Base-by-base conservation (phyloP, 1,140 invertebrate species). In the Copidosoma floridanum region DNA sequence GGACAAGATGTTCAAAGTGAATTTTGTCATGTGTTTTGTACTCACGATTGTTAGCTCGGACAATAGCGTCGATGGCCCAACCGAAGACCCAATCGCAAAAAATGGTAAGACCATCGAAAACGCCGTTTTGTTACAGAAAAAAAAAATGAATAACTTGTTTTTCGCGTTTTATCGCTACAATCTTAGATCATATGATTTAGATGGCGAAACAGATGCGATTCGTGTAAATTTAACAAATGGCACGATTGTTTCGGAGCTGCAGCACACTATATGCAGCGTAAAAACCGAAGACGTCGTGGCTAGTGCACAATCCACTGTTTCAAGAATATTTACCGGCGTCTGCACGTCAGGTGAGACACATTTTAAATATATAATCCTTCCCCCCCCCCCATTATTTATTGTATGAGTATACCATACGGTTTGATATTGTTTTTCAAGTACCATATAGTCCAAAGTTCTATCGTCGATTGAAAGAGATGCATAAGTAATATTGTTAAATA, bases 341-440 rank as follows among this genome's bases (percentile, higher is more conserved):
- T 82, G 81, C 55, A 82, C 76, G 51, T 65, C 78, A 18, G 74
- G 79, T 82, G 61, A 72, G 26, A 29, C n/a, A n/a, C n/a, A n/a
- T n/a, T n/a, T n/a, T n/a, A n/a, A n/a, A n/a, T n/a, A n/a, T n/a
- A n/a, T n/a, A n/a, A n/a, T n/a, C n/a, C n/a, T n/a, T n/a, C n/a
- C n/a, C n/a, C n/a, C n/a, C n/a, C n/a, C n/a, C n/a, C n/a, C n/a
- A n/a, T n/a, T n/a, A n/a, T n/a, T n/a, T n/a, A n/a, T n/a, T n/a
- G n/a, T n/a, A n/a, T n/a, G n/a, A n/a, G n/a, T n/a, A n/a, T n/a
- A n/a, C n/a, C n/a, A n/a, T n/a, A n/a, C n/a, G n/a, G n/a, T n/a
- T n/a, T n/a, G n/a, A n/a, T n/a, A n/a, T n/a, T n/a, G n/a, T n/a
- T n/a, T n/a, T n/a, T n/a, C n/a, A n/a, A n/a, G n/a, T n/a, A n/a